Evolutionary conservation across 2,113 vertebrate genomes (phyloP), one percentile per base, ranked within the genome.

Genomic region (Dicentrarchus labrax): DNA sequence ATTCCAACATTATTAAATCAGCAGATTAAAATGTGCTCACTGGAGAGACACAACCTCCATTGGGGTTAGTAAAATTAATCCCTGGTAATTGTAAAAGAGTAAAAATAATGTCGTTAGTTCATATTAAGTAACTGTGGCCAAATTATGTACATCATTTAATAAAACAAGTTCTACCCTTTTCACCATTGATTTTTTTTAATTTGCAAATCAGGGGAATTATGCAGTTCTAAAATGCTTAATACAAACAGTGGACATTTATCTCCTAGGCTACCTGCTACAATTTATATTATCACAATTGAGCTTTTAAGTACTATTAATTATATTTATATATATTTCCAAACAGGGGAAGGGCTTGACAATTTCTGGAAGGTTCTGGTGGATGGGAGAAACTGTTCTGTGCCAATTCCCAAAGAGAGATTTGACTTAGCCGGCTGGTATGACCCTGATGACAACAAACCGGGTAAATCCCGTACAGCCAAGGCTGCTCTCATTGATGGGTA

Each of bases 351-450:
- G 43, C 92, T 96, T 61, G 95, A 97, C 1, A 94, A 93, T 84
- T 97, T 97, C 88, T 97, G 97, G 96, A 93, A 95, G 36, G 95
- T 98, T 65, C 89, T 97, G 74, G 61, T 94, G 17, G 91, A 95
- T 19, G 96, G 96, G 36, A 96, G 48, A 90, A 97, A 96, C 88
- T 97, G 96, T 83, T 91, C 94, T 0, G 70, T 86, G 50, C 88
- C 94, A 53, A 96, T 98, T 81, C 96, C 96, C 9, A 86, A 84
- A 0, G 95, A 96, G 81, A 94, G 96, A 65, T 97, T 96, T 91
- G 87, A 95, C 86, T 16, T 24, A 3, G 16, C 87, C 30, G 82
- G 93, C 1, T 97, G 96, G 95, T 96, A 95, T 74, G 95, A 97
- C 80, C 79, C 93, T 2, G 95, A 96, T 76, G 90, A 92, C 17